Base-by-base conservation (phyloP, 2,888 invertebrate species). In the Diaperis boleti region DNA sequence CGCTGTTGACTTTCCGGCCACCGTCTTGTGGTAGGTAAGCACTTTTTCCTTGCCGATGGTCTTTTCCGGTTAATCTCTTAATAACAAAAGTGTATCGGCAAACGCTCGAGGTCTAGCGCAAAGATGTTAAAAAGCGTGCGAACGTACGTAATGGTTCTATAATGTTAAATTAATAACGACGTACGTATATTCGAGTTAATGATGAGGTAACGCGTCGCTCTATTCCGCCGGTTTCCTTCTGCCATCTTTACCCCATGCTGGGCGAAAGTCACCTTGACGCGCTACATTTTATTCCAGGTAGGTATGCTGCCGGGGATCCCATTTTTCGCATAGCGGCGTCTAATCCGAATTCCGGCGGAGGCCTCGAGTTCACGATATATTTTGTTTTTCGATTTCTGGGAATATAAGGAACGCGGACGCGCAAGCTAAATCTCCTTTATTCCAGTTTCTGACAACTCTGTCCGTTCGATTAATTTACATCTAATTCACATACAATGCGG, bases 81-180 rank as follows among this genome's bases (percentile, higher is more conserved):
- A 62, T 62, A 62, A 59, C 14, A 18, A 63, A 59, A 63, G 3
- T 33, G 37, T 42, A 18, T 52, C 44, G 17, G 3, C 7, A 7
- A 10, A 13, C 33, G 41, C 54, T 55, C 17, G 37, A 15, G 62
- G 62, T 44, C 14, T 31, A 31, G n/a, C n/a, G 52, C 7, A 33
- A 22, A 17, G 42, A 56, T 35, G 49, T 62, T 57, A 50, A 63
- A 62, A 63, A 63, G 57, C 57, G 57, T 62, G 62, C 62, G 57
- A 62, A 62, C 57, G 20, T 39, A 62, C 41, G 42, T 63, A 54
- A 63, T 63, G 63, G 63, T 59, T 63, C 59, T 59, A 45, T 63
- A 63, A 63, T 63, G 63, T 45, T 52, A 37, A 59, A 63, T 63
- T 63, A 62, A 62, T 62, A 62, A 62, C 57, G 62, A 57, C 50